Percentiles rank a stretch among this genome's conserved stretches.
Conservation (phyloP, 2,888 invertebrate genomes). For the Parnassius orleans region DNA sequence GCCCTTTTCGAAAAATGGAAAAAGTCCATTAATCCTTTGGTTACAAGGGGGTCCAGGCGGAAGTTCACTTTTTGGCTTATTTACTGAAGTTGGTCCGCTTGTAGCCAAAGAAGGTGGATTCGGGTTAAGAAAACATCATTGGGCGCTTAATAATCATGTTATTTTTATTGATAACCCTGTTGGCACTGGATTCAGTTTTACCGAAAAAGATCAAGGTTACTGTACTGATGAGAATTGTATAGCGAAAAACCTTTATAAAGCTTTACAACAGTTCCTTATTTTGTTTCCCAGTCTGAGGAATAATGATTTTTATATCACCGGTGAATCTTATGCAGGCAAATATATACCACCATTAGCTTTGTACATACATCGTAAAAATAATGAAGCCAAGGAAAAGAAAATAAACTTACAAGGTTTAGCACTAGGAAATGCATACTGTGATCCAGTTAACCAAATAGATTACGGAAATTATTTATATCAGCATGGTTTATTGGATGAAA, state of each 20-base stretch:
- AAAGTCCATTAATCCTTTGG: slow-evolving; percentile 78
- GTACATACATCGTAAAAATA: slow-evolving; percentile 74
- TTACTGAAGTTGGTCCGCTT: slow-evolving; percentile 83
- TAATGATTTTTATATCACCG: slow-evolving; percentile 81
- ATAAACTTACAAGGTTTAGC: slow-evolving; percentile 80
- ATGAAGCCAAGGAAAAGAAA: slow-evolving; percentile 36
- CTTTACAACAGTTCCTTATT: slow-evolving; percentile 80
- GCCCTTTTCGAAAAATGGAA: slow-evolving; percentile 57
- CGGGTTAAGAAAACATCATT: slow-evolving; percentile 70
- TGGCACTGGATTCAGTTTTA: slow-evolving; percentile 84
- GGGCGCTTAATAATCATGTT: slow-evolving; percentile 81
- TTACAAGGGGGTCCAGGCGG: slow-evolving; percentile 82
- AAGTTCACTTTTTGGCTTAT: slow-evolving; percentile 77
- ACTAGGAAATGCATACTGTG: slow-evolving; percentile 76
- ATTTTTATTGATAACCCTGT: slow-evolving; percentile 85
- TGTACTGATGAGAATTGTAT: slow-evolving; percentile 79
- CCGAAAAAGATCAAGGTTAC: slow-evolving; percentile 74
- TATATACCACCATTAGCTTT: slow-evolving; percentile 74
- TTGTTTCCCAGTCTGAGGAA: slow-evolving; percentile 77
- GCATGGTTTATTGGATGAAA: slow-evolving; percentile 78
- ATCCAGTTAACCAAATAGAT: slow-evolving; percentile 72
- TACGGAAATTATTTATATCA: slow-evolving; percentile 77
- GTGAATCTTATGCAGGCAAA: slow-evolving; percentile 83
- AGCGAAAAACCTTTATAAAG: slow-evolving; percentile 74
- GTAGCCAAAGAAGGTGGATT: slow-evolving; percentile 61